A percentile compares a stretch with the other conserved stretches of the same genome.
phyloP scores from a whole-genome alignment of 2,888 invertebrate species.

The Autographa pulchrina region DNA sequence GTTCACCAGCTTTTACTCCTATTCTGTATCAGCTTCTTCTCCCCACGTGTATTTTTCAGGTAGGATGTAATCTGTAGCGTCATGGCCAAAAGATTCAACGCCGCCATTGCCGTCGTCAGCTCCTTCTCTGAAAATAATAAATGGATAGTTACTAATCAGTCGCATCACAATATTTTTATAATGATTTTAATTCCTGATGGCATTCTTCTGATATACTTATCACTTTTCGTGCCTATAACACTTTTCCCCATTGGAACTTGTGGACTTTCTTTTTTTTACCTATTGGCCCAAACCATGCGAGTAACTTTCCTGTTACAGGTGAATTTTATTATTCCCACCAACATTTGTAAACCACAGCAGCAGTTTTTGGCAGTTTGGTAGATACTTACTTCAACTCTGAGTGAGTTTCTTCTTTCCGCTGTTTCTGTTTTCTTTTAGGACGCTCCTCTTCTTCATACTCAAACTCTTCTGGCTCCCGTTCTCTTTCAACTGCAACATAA shows the following conservation, averaged over 20 bases:
- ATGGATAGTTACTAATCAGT: background rate
- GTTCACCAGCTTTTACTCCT: slow-evolving; percentile 27
- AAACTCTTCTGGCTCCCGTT: slow-evolving; percentile 59
- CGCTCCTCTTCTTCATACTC: slow-evolving; percentile 58
- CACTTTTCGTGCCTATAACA: too few species aligned
- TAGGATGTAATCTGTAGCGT: slow-evolving; percentile 80
- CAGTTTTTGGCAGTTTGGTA: background rate
- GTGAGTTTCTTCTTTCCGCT: slow-evolving; percentile 63
- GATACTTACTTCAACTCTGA: slow-evolving; percentile 77
- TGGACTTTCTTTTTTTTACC: too few species aligned
- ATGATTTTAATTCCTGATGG: too few species aligned
- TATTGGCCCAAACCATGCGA: too few species aligned
- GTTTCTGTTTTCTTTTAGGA: slow-evolving; percentile 56
- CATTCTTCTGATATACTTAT: too few species aligned
- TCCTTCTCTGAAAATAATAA: slow-evolving; percentile 70
- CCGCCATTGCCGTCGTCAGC: slow-evolving; percentile 83
- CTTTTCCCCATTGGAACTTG: too few species aligned
- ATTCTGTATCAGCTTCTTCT: slow-evolving; percentile 73
- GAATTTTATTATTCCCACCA: too few species aligned
- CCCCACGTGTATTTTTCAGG: slow-evolving; percentile 85
- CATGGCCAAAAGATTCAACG: slow-evolving; percentile 81
- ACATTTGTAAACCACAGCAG: background rate
- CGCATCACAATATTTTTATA: background rate
- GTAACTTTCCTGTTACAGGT: too few species aligned
- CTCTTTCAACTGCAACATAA: slow-evolving; percentile 63